Base-by-base conservation (phyloP, 2,888 invertebrate genomes). In the Tridacna crocea region DNA sequence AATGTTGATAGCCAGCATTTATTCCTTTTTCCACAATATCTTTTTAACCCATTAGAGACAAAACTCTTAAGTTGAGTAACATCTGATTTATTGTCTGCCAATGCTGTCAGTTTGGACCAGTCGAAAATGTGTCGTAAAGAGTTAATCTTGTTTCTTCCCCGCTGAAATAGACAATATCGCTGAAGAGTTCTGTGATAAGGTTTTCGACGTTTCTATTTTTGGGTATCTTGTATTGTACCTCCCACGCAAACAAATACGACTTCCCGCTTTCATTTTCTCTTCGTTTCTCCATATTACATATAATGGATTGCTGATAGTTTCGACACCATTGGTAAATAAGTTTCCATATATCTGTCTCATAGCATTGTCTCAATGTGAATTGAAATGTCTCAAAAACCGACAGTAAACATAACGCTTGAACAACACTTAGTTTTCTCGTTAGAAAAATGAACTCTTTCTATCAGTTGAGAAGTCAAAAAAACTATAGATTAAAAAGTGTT, bases 121-220 rank as follows among this genome's bases (percentile, higher is more conserved):
- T 36, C 36, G 2, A 36, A 36, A 36, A 36, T 36, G 36, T 8
- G 3, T 36, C 3, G 36, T 36, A 36, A 8, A 36, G 36, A 36
- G 36, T 36, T 61, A 24, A 61, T 61, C 26, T 24, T 24, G 24
- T 61, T 24, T n/a, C 61, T 13, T 61, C 26, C 26, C 61, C 15
- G 55, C 13, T 13, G 61, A 24, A 36, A 61, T 24, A 13, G 61
- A 24, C n/a, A 24, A 24, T 61, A 61, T 22, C 61, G 26, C 24
- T 24, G 26, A 61, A 61, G 61, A 61, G 61, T 61, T 61, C 24
- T 61, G n/a, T 61, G 61, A 61, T 61, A 61, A 61, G 61, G 13
- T 19, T 61, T 61, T 24, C n/a, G 61, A n/a, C 36, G 61, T 61
- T n/a, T 61, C 61, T 61, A 61, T 61, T 55, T 61, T 61, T 61